A percentile compares a stretch with the other conserved stretches of the same genome.
Evolutionary conservation across 2,113 vertebrate species (phyloP).

Genomic region (Turnix velox): DNA sequence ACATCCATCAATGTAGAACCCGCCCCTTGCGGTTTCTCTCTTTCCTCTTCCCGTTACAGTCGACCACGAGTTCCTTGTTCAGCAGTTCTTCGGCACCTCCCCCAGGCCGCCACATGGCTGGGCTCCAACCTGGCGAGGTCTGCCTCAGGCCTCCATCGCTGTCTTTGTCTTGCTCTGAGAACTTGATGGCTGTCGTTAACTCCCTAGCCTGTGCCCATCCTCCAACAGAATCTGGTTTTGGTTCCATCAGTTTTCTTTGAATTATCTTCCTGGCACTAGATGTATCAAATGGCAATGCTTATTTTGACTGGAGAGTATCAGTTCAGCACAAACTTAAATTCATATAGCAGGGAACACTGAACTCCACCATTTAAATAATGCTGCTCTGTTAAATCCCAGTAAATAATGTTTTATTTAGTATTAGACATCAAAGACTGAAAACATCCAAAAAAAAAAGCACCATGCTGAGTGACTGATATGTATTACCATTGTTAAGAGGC

Average conservation of each 20-base stretch:
- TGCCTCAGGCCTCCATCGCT: too few species aligned
- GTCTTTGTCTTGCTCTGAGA: too few species aligned
- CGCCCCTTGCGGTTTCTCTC: too few species aligned
- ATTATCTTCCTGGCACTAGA: not conserved
- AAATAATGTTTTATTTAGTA: constrained; percentile 16
- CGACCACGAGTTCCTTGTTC: too few species aligned
- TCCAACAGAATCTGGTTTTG: not conserved
- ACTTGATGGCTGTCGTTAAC: too few species aligned
- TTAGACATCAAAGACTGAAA: constrained; percentile 8
- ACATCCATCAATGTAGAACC: too few species aligned
- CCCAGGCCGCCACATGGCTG: too few species aligned
- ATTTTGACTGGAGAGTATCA: not conserved
- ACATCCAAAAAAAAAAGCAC: not conserved
- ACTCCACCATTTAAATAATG: not conserved
- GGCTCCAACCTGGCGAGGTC: too few species aligned
- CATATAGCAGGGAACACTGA: not conserved
- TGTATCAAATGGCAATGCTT: not conserved
- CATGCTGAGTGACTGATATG: constrained; percentile 47
- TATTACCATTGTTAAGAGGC: constrained; percentile 20
- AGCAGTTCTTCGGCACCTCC: too few species aligned
- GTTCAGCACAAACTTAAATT: not conserved
- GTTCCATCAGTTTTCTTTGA: not conserved
- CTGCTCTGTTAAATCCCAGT: not conserved
- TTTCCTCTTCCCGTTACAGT: too few species aligned
- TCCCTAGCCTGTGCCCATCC: too few species aligned